These are phyloP conservation scores for Verasper variegatus DNA, from an alignment of 2,113 vertebrate species.

Conservation along the genomic window DNA sequence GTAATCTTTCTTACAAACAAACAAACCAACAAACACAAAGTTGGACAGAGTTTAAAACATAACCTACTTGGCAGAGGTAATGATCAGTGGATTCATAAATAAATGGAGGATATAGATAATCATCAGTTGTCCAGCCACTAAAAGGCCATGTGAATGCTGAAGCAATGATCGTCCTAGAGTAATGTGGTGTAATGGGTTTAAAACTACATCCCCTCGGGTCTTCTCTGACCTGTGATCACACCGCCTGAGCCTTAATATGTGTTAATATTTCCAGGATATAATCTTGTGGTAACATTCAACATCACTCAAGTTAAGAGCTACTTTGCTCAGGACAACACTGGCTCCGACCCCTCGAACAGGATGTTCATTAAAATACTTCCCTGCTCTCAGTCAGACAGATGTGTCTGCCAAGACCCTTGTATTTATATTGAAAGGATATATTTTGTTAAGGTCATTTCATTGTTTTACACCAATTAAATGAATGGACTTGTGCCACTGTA, in stretches of 20 bases:
- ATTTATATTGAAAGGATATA: no score
- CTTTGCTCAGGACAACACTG: conserved; percentile 7
- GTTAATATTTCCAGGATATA: conserved; percentile 25
- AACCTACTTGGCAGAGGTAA: neutral
- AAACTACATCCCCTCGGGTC: conserved; percentile 17
- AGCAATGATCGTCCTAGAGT: conserved; percentile 1
- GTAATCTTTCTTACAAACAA: no score
- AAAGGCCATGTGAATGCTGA: neutral
- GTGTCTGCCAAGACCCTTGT: no score
- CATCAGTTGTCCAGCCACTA: neutral
- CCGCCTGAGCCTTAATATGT: conserved; percentile 15
- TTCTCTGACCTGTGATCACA: conserved; percentile 27
- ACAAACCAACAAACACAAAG: no score
- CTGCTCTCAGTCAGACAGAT: no score
- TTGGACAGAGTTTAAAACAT: neutral
- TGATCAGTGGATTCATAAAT: neutral
- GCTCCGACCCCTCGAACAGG: neutral
- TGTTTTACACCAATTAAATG: conserved; percentile 22
- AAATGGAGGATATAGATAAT: neutral
- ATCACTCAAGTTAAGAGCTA: conserved; percentile 20
- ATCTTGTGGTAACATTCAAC: conserved; percentile 22
- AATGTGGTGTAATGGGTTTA: conserved; percentile 22
- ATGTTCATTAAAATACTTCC: conserved; percentile 25
- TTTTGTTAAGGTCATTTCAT: conserved; percentile 38
- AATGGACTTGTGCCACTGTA: conserved; percentile 9